Conservation (phyloP, 2,113 vertebrate genomes). For the Phalacrocorax aristotelis region DNA sequence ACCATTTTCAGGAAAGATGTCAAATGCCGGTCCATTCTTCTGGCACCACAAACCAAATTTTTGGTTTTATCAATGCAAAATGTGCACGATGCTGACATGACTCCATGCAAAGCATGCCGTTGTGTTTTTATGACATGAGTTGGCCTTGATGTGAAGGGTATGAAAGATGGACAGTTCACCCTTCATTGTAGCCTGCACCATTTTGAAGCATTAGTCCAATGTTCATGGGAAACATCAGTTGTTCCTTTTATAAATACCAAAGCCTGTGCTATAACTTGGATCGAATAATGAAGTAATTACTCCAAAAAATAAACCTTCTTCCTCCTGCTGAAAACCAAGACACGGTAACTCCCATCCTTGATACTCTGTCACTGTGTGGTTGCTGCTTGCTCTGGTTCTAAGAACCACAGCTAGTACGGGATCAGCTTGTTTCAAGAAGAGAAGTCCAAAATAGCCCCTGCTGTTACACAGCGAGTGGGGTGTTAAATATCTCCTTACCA, state of each 20-base stretch:
- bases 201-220: neutral
- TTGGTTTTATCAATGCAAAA: neutral
- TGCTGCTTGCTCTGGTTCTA: neutral
- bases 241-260: neutral
- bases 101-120: neutral
- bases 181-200: neutral
- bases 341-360: neutral
- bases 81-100: neutral
- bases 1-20: neutral
- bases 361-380: neutral
- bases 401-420: neutral
- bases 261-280: neutral
- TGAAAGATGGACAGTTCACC: neutral
- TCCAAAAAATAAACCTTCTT: neutral
- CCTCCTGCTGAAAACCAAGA: neutral
- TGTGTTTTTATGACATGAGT: neutral
- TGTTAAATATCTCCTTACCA: neutral
- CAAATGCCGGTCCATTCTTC: neutral
- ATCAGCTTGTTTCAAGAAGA: neutral
- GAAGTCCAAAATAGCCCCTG: neutral
- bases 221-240: neutral
- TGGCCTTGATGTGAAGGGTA: neutral
- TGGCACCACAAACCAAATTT: neutral
- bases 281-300: neutral
- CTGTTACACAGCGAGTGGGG: neutral